These are phyloP conservation scores for Panzeria rudis DNA, from an alignment of 2,888 invertebrate species.

Conservation along the genomic window DNA sequence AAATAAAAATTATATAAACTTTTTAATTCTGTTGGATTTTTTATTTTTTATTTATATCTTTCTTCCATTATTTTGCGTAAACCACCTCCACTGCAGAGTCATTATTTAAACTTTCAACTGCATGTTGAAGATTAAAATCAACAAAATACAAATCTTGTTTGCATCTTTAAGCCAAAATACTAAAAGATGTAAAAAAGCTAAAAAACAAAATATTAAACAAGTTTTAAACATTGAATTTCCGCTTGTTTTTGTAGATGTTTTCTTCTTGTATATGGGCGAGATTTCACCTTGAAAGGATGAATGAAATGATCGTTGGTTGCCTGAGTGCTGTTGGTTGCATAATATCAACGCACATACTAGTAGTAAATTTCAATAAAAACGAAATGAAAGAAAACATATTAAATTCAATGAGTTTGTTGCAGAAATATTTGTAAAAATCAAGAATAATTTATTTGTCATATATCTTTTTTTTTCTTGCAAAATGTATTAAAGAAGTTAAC, in stretches of 20 bases:
- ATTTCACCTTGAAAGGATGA: constrained; percentile 72
- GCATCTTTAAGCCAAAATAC: constrained; percentile 39
- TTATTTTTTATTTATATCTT: neutral
- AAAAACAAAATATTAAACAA: constrained; percentile 40
- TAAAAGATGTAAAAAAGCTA: constrained; percentile 7
- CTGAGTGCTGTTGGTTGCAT: constrained; percentile 52
- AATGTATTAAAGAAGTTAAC: neutral
- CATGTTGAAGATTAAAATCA: constrained; percentile 60
- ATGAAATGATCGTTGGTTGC: constrained; percentile 12
- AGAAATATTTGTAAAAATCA: neutral
- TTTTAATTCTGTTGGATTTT: constrained; percentile 42
- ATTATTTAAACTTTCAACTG: constrained; percentile 63
- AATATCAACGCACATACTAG: constrained; percentile 23
- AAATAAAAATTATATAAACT: constrained; percentile 44
- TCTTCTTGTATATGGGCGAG: constrained; percentile 46
- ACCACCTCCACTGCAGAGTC: constrained; percentile 54
- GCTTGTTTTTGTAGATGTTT: constrained; percentile 36
- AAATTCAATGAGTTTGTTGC: neutral
- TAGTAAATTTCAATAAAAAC: constrained; percentile 35
- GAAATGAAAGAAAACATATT: neutral
- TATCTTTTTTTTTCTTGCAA: neutral
- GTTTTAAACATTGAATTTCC: constrained; percentile 67
- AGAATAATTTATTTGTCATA: neutral
- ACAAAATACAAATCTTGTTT: constrained; percentile 62
- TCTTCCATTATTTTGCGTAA: constrained; percentile 39